Evolutionary conservation across 2,888 invertebrate genomes (phyloP), one percentile per base, ranked within the genome.

Genomic region (Ariolimax columbianus): DNA sequence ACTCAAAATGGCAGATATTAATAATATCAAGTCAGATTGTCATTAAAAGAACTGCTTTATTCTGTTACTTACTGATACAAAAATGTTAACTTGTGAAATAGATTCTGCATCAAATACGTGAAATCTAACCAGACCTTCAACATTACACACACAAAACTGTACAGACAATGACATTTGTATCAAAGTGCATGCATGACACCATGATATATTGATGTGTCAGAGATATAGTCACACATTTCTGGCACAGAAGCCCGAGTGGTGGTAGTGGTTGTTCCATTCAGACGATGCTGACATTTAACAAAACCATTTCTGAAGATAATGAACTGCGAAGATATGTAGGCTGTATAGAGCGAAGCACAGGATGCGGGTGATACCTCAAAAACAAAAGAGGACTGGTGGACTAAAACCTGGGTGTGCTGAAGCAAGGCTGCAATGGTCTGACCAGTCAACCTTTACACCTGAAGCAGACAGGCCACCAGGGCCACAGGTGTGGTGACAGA

Each of bases 381-480:
- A 38, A 38, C 4, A 38, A 66, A 72, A 38, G 40, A 4, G 30
- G 17, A 36, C 30, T 75, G 30, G 51, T 43, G 33, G 51, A 33
- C 26, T 75, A 30, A 75, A 75, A 51, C 75, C 33, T 75, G 33
- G 23, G 51, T 19, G 51, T 75, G 75, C 51, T 51, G 30, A 75
- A 51, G 73, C 47, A 47, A 75, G 1, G 51, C 51, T 47, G 33
- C 11, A 30, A n/a, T 33, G 30, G 9, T n/a, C 43, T 17, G 17
- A 47, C n/a, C 63, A 38, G 77, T 59, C 47, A 47, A 79, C 68
- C 40, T 66, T 40, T n/a, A 66, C 33, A 66, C 26, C 17, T 26
- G 17, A 78, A 30, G 43, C 73, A 73, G 38, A 23, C 77, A 77
- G 77, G 77, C 3, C 66, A 79, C 55, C 43, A 38, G 51, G 55